phyloP scores from a whole-genome alignment of 2,888 invertebrate genomes.

The Trimorus sp. region DNA sequence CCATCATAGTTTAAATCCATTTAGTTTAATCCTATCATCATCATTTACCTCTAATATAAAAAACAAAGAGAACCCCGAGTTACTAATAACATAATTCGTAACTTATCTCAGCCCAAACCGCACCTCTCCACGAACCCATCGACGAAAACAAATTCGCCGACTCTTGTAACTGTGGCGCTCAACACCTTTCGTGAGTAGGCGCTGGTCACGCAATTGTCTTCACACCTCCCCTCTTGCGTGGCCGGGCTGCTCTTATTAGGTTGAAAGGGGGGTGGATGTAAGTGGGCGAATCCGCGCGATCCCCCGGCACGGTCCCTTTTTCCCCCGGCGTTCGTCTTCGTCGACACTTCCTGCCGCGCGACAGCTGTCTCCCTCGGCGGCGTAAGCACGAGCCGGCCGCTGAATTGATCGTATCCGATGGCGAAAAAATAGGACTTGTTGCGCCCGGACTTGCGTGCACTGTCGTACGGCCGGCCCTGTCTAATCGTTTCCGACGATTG shows the following conservation, averaged over 20 bases:
- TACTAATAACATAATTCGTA: background rate
- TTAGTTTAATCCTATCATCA: no score
- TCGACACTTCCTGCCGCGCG: conserved; percentile 7
- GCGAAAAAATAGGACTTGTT: conserved; percentile 59
- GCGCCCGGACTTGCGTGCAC: conserved; percentile 49
- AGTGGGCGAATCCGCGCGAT: no score
- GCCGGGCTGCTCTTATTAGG: conserved; percentile 50
- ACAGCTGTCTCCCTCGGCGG: conserved; percentile 16
- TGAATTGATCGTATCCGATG: conserved; percentile 52
- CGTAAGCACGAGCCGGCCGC: conserved; percentile 37
- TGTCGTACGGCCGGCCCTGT: conserved; percentile 33
- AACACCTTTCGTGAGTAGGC: conserved; percentile 52
- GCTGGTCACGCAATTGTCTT: conserved; percentile 60
- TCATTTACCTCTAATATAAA: no score
- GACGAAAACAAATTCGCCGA: conserved; percentile 38
- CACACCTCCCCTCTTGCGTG: conserved; percentile 42
- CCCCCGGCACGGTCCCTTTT: background rate
- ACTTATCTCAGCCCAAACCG: background rate
- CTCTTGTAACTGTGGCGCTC: conserved; percentile 21
- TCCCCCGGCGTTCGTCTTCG: conserved; percentile 20
- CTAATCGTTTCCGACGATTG: conserved; percentile 53
- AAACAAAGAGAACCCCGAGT: no score
- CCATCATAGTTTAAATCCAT: no score
- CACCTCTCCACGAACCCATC: background rate
- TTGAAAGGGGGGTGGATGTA: conserved; percentile 10